Evolutionary conservation across 2,888 invertebrate genomes (phyloP).

Genomic region (Phrixothrix hirtus): DNA sequence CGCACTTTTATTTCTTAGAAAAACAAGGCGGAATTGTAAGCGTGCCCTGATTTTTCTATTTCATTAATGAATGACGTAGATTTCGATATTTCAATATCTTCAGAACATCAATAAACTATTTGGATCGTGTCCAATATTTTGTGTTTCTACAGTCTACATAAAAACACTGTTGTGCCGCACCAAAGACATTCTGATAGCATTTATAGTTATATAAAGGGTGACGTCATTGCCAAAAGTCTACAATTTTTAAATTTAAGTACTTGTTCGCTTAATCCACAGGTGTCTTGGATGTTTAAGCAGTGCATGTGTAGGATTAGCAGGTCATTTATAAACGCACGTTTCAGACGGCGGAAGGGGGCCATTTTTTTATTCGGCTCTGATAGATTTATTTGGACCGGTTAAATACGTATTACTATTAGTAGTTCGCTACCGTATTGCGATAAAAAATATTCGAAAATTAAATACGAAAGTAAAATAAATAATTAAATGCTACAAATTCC

Average conservation of each 20-base stretch:
- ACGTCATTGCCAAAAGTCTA: slow-evolving; percentile 34
- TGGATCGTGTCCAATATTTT: no score
- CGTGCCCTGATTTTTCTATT: no score
- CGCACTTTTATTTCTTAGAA: no score
- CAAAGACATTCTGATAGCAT: slow-evolving; percentile 6
- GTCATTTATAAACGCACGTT: background rate
- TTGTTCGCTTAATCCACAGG: slow-evolving; percentile 23
- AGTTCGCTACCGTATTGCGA: no score
- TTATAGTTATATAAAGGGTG: slow-evolving; percentile 31
- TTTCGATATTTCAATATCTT: no score
- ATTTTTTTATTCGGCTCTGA: background rate
- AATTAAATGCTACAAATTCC: slow-evolving; percentile 17
- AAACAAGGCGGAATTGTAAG: no score
- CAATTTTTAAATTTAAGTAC: slow-evolving; percentile 29
- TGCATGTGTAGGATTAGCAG: background rate
- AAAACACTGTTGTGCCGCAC: slow-evolving; percentile 16
- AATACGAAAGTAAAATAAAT: slow-evolving; percentile 15
- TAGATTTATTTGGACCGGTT: background rate
- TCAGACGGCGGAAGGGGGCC: background rate
- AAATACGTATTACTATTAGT: no score
- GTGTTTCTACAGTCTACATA: no score
- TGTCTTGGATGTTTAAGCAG: slow-evolving; percentile 16
- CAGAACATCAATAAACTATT: no score
- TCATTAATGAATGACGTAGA: no score
- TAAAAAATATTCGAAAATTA: slow-evolving; percentile 13